A percentile compares a stretch with the other conserved stretches of the same genome.
Evolutionary conservation across 2,888 invertebrate genomes (phyloP).

Genomic region (Tachystola acroxantha): DNA sequence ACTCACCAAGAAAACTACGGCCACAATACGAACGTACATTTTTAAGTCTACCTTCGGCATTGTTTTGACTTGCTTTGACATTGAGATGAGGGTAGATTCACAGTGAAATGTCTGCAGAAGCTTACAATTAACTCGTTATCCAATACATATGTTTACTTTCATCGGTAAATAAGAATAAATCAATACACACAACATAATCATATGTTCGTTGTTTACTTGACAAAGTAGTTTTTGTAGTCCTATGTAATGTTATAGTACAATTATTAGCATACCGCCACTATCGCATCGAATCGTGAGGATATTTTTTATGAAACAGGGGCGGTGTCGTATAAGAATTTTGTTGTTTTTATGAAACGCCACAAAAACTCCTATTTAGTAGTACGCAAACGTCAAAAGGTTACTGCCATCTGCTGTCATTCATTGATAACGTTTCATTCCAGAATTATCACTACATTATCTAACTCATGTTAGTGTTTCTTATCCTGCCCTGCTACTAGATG

Average conservation of each 20-base stretch:
- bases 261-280: too few relatives aligned
- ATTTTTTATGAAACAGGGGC: too few relatives aligned
- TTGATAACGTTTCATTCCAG: too few relatives aligned
- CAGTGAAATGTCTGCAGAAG: background rate
- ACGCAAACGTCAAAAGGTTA: background rate
- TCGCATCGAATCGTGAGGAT: too few relatives aligned
- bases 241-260: background rate
- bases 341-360: too few relatives aligned
- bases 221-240: background rate
- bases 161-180: background rate
- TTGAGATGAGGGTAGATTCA: slow-evolving; percentile 21
- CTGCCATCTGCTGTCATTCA: too few relatives aligned
- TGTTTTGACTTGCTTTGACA: slow-evolving; percentile 58
- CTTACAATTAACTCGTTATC: too few relatives aligned
- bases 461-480: too few relatives aligned
- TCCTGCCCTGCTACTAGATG: too few relatives aligned
- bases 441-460: too few relatives aligned
- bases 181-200: background rate
- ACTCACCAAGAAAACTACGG: slow-evolving; percentile 66
- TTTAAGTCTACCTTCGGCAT: slow-evolving; percentile 61
- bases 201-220: background rate
- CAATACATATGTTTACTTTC: background rate
- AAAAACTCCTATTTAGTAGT: slow-evolving; percentile 3
- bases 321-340: too few relatives aligned
- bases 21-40: slow-evolving; percentile 60